Base-by-base conservation (phyloP, 2,113 vertebrate species). In the Chinchilla lanigera region DNA sequence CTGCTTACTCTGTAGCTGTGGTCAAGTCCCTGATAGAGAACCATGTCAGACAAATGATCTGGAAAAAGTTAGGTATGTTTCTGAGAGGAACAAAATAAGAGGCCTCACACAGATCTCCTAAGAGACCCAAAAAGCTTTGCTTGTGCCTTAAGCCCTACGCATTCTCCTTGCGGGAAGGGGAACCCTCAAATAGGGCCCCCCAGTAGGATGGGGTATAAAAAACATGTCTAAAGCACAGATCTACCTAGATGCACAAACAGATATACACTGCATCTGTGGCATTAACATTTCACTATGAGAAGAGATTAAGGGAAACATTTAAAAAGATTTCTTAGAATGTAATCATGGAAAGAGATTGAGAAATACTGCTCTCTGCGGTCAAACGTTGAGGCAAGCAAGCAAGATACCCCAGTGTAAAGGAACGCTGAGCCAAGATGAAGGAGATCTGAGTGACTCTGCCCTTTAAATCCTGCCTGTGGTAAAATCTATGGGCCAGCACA, bases 11-110 rank as follows among this genome's bases (percentile, higher is more conserved):
- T 61, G 41, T n/a, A 56, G 54, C n/a, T 75, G 44, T 89, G 52
- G 75, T 47, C 50, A 63, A 90, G 38, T 85, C 93, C 47, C 28
- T 90, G 56, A 69, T 0, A 61, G 61, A 4, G 47, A 2, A 93
- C 86, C 65, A 50, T 44, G 22, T 63, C n/a, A 81, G 41, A 91
- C 4, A 86, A 86, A 41, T 22, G 63, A 50, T n/a, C 50, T 35
- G 30, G 63, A 60, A 33, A 86, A 93, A 91, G 60, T 84, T 41
- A 90, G 56, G 52, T 38, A 82, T 52, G n/a, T 89, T 94, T 82
- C 75, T 82, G 60, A 88, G 71, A 13, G 35, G 28, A 88, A 88
- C 58, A 85, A 61, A 91, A 75, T n/a, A 75, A 84, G 60, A 81
- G 77, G 63, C 4, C 38, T 86, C 50, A 35, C 35, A 35, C 19